phyloP scores from a whole-genome alignment of 2,888 invertebrate genomes.

The Agriopis marginaria region DNA sequence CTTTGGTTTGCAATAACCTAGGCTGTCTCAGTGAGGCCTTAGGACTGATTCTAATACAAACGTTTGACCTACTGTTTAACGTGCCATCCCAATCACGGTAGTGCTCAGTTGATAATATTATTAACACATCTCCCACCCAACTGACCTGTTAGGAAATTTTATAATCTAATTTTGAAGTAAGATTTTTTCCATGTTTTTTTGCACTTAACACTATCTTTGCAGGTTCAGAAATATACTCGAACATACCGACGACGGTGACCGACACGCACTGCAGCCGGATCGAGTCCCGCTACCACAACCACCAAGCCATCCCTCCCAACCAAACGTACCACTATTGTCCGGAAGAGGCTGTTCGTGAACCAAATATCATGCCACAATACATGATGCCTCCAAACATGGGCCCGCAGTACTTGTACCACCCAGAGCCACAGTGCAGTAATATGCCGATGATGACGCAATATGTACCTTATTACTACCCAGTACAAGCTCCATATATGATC shows the following conservation, averaged over 20 bases:
- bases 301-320: conserved; percentile 38
- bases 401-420: conserved; percentile 56
- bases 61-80: no score
- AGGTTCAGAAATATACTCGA: conserved; percentile 78
- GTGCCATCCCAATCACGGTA: no score
- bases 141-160: no score
- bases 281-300: conserved; percentile 57
- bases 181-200: no score
- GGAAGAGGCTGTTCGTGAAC: conserved; percentile 22
- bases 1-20: no score
- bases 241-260: conserved; percentile 64
- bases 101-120: no score
- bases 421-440: conserved; percentile 56
- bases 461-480: conserved; percentile 79
- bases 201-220: conserved; percentile 39
- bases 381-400: conserved; percentile 58
- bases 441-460: conserved; percentile 74
- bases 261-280: conserved; percentile 53
- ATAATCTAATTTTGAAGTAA: no score
- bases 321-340: conserved; percentile 54
- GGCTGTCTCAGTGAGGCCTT: no score
- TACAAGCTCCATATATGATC: conserved; percentile 80
- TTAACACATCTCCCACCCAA: no score
- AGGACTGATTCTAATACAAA: no score
- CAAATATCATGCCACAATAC: conserved; percentile 51